Conservation (phyloP, 1,140 invertebrate species). For the Pogonomyrmex californicus region DNA sequence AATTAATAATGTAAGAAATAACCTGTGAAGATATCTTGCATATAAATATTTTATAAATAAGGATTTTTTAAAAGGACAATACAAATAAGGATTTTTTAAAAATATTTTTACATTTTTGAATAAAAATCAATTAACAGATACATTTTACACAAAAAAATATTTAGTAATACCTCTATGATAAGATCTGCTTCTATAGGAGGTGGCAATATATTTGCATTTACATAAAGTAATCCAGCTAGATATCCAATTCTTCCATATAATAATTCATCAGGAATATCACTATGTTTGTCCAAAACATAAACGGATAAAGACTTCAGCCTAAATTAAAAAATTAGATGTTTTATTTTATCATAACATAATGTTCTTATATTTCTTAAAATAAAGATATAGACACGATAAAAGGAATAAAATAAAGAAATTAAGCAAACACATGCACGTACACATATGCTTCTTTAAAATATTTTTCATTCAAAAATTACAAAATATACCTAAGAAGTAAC, state of each 20-base stretch:
- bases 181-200: slow-evolving; percentile 84
- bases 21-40: slow-evolving; percentile 86
- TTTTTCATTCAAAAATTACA: slow-evolving; percentile 5
- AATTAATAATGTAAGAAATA: slow-evolving; percentile 89
- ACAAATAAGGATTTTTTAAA: background rate
- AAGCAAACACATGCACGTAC: too few species aligned
- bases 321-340: slow-evolving; percentile 42
- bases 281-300: slow-evolving; percentile 85
- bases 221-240: slow-evolving; percentile 92
- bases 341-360: slow-evolving; percentile 2
- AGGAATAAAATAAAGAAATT: too few species aligned
- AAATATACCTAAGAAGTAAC: slow-evolving; percentile 86
- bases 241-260: slow-evolving; percentile 95
- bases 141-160: background rate
- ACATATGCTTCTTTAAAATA: background rate
- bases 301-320: slow-evolving; percentile 88
- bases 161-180: slow-evolving; percentile 85
- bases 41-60: slow-evolving; percentile 10
- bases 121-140: slow-evolving; percentile 14
- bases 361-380: background rate
- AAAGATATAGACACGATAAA: too few species aligned
- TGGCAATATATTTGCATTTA: slow-evolving; percentile 89
- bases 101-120: background rate
- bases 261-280: slow-evolving; percentile 92
- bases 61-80: background rate